Evolutionary conservation across 2,888 invertebrate genomes (phyloP).

Genomic region (Thera britannica): DNA sequence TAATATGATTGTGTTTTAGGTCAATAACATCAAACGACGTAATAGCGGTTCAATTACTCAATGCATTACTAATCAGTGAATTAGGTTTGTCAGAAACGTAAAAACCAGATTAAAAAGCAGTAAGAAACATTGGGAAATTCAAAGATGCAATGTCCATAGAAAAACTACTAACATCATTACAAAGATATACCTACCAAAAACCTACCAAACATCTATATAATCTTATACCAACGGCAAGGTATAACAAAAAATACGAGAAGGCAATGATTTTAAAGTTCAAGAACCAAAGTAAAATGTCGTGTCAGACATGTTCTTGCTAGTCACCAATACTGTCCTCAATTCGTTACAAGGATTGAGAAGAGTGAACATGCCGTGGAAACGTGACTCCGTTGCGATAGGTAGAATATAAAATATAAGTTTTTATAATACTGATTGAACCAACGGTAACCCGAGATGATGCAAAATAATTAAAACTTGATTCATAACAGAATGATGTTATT

Average conservation of each 20-base stretch:
- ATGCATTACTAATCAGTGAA: background rate
- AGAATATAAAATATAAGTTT: background rate
- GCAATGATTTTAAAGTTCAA: conserved; percentile 34
- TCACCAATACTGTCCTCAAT: conserved; percentile 41
- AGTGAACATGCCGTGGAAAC: conserved; percentile 32
- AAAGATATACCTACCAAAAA: no score
- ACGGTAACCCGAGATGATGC: background rate
- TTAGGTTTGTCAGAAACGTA: background rate
- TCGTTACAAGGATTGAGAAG: conserved; percentile 35
- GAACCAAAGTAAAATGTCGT: conserved; percentile 33
- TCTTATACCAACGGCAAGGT: background rate
- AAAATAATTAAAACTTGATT: background rate
- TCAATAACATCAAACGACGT: background rate
- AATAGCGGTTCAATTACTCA: background rate
- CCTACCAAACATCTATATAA: background rate
- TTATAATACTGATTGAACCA: background rate
- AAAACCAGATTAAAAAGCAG: no score
- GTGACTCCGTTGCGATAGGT: conserved; percentile 22
- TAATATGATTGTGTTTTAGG: background rate
- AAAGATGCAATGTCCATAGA: no score
- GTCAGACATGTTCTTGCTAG: conserved; percentile 33
- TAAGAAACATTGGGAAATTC: no score
- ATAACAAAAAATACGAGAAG: conserved; percentile 2
- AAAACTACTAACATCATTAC: no score
- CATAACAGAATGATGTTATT: no score